Evolutionary conservation across 2,113 vertebrate species (phyloP).

Genomic region (Jacana jacana): DNA sequence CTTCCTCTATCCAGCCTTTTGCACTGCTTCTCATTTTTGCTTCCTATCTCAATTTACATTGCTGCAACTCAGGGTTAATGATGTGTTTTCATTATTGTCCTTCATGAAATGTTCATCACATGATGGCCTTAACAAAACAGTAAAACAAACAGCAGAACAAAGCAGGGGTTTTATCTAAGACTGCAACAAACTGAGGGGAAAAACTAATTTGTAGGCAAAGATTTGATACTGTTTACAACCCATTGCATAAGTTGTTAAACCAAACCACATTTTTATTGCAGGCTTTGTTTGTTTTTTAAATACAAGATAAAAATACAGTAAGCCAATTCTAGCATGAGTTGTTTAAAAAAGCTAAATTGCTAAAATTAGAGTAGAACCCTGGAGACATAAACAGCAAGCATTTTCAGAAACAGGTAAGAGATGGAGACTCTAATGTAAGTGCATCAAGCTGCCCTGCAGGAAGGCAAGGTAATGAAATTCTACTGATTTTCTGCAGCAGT

Average conservation of each 20-base stretch:
- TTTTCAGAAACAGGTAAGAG: conserved; percentile 28
- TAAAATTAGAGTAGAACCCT: conserved; percentile 26
- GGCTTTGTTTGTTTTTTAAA: neutral
- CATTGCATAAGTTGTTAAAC: neutral
- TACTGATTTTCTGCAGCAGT: conserved; percentile 32
- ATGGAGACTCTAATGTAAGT: neutral
- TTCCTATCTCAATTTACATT: neutral
- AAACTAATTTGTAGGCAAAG: neutral
- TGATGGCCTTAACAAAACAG: neutral
- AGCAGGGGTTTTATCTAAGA: neutral
- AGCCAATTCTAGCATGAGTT: neutral
- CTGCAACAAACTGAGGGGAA: neutral
- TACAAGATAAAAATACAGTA: neutral
- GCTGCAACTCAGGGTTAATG: neutral
- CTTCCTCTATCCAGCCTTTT: neutral
- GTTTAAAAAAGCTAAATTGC: neutral
- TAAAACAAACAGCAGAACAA: neutral
- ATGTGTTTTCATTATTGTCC: neutral
- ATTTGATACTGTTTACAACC: neutral
- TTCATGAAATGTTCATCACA: neutral
- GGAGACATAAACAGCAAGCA: neutral
- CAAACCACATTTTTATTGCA: neutral
- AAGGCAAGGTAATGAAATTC: conserved; percentile 30
- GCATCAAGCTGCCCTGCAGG: conserved; percentile 19
- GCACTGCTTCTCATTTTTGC: neutral